Evolutionary conservation across 2,888 invertebrate genomes (phyloP).

Genomic region (Pheosia gnoma): DNA sequence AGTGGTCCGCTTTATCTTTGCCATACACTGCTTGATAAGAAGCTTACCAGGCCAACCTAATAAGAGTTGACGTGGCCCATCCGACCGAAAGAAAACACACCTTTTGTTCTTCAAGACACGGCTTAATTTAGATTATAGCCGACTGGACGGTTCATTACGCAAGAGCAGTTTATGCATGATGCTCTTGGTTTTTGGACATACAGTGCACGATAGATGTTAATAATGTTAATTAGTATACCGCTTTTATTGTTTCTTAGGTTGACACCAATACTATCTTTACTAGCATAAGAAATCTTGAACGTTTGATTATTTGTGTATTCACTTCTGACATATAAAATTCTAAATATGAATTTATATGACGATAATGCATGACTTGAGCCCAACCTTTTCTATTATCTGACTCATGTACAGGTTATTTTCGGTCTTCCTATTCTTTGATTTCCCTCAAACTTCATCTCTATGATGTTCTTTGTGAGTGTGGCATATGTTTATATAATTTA

Average conservation of each 20-base stretch:
- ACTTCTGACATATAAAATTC: too few species aligned
- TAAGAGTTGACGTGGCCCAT: constrained; percentile 64
- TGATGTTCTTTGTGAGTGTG: too few species aligned
- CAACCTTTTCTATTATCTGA: too few species aligned
- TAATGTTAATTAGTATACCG: constrained; percentile 44
- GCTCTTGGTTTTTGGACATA: constrained; percentile 59
- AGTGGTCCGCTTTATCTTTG: constrained; percentile 76
- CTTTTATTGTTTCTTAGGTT: constrained; percentile 22
- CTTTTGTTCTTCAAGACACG: constrained; percentile 53
- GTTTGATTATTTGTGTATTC: too few species aligned
- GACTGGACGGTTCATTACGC: constrained; percentile 49
- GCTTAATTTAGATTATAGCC: constrained; percentile 58
- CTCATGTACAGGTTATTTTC: too few species aligned
- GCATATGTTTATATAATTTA: too few species aligned
- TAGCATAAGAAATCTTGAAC: too few species aligned
- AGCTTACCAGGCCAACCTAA: constrained; percentile 77
- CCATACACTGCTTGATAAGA: constrained; percentile 80
- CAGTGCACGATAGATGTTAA: constrained; percentile 55
- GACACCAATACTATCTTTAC: not conserved
- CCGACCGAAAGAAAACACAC: constrained; percentile 56
- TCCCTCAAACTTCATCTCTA: too few species aligned
- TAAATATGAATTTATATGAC: too few species aligned
- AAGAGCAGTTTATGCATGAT: constrained; percentile 58
- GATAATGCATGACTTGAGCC: too few species aligned
- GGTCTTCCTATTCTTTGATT: too few species aligned